Evolutionary conservation across 92 coral and sea anemone species (phyloP).

Genomic region (Palythoa grandis): DNA sequence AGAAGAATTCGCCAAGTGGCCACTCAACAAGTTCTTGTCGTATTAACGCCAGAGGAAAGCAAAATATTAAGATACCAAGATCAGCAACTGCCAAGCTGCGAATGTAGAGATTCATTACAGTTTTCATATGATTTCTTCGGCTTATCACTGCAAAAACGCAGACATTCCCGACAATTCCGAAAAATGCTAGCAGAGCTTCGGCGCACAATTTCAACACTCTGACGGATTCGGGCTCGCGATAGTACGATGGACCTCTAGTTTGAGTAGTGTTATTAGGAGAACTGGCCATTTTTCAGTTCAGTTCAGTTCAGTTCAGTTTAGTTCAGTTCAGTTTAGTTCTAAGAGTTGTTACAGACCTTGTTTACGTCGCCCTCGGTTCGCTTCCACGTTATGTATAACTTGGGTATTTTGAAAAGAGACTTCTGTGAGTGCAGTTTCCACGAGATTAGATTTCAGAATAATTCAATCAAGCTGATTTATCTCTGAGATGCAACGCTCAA

Average conservation of each 20-base stretch:
- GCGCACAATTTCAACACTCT: conserved; percentile 6
- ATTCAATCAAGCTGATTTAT: conserved; percentile 12
- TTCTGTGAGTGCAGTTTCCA: conserved; percentile 14
- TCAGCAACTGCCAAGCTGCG: conserved; percentile 41
- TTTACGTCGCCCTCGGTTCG: background rate
- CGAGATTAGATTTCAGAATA: background rate
- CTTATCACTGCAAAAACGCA: conserved; percentile 13
- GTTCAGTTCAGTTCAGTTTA: background rate
- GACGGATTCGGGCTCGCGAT: conserved; percentile 38
- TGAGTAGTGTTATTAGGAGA: background rate
- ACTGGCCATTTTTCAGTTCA: conserved; percentile 1
- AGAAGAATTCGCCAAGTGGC: conserved; percentile 38
- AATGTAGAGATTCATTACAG: conserved; percentile 34
- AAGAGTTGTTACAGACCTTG: background rate
- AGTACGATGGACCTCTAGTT: background rate
- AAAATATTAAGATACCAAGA: conserved; percentile 7
- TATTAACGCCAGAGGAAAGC: conserved; percentile 14
- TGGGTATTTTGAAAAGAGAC: background rate
- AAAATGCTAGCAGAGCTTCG: background rate
- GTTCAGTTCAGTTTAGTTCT: background rate
- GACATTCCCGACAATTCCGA: conserved; percentile 26
- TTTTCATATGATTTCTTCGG: background rate
- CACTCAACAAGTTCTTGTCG: conserved; percentile 16
- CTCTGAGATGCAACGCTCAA: background rate
- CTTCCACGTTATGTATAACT: background rate